These are phyloP conservation scores for Leucoraja erinaceus DNA, from an alignment of 2,113 vertebrate species.

Conservation along the genomic window DNA sequence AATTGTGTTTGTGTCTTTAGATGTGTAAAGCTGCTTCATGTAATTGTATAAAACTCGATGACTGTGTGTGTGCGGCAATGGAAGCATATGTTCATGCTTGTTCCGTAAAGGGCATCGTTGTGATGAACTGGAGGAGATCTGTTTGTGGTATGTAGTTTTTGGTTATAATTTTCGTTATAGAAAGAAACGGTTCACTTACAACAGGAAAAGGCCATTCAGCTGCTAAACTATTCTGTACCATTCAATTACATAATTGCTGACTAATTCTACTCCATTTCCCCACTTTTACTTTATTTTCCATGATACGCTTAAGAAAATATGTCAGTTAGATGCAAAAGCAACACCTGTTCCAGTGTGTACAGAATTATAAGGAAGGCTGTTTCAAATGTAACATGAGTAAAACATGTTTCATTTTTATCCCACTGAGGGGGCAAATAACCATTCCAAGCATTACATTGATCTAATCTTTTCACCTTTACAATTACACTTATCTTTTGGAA, in stretches of 20 bases:
- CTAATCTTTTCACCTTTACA: not conserved
- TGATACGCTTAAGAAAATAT: not conserved
- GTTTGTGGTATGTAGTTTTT: slow-evolving; percentile 54
- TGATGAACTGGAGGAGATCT: slow-evolving; percentile 55
- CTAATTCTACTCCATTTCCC: not conserved
- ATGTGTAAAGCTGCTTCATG: slow-evolving; percentile 55
- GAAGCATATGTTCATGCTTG: slow-evolving; percentile 60
- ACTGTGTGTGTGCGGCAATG: slow-evolving; percentile 53
- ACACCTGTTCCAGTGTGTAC: not conserved
- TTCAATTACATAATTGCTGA: not conserved
- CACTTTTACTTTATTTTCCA: not conserved
- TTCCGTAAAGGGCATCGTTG: slow-evolving; percentile 45
- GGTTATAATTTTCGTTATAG: not conserved
- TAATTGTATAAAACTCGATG: slow-evolving; percentile 43
- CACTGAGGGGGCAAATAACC: not conserved
- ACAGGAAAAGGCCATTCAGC: not conserved
- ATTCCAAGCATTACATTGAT: not conserved
- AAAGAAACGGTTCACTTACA: not conserved
- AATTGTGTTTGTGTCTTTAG: slow-evolving; percentile 42
- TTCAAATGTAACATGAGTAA: too few relatives aligned
- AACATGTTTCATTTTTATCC: too few relatives aligned
- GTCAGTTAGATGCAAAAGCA: not conserved
- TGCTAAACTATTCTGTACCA: not conserved
- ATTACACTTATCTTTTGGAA: not conserved
- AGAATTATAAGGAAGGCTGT: not conserved